A percentile compares a stretch with the other conserved stretches of the same genome.
phyloP scores from a whole-genome alignment of 2,888 invertebrate species.

The Meiosimyza decipiens region DNA sequence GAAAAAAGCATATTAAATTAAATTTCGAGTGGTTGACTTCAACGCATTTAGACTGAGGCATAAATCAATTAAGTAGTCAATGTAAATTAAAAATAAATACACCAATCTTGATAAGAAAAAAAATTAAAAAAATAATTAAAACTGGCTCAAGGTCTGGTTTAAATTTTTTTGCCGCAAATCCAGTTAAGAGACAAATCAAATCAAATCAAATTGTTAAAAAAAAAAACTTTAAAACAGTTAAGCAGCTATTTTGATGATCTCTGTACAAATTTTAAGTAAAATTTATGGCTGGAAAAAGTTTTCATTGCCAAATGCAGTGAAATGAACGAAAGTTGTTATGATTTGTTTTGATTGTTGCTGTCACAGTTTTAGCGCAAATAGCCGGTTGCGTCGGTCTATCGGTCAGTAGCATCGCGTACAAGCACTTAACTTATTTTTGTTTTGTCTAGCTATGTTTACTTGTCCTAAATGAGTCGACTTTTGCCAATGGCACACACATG shows the following conservation, averaged over 20 bases:
- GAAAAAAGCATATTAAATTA: neutral
- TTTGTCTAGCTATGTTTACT: too few species aligned
- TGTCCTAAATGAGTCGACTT: too few species aligned
- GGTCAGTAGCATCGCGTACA: slow-evolving; percentile 38
- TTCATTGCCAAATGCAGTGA: slow-evolving; percentile 10
- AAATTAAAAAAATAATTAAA: neutral
- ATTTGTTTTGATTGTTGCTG: slow-evolving; percentile 17
- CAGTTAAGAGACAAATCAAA: too few species aligned
- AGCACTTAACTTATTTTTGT: too few species aligned
- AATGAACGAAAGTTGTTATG: slow-evolving; percentile 27
- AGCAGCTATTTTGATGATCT: too few species aligned
- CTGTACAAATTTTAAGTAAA: neutral
- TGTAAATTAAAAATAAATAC: neutral
- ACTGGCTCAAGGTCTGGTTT: slow-evolving; percentile 34
- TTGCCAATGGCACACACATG: too few species aligned
- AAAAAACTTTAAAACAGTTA: too few species aligned
- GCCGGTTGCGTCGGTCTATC: slow-evolving; percentile 33
- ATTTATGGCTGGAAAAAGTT: slow-evolving; percentile 14
- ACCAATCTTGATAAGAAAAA: neutral
- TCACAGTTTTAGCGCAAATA: neutral
- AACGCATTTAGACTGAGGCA: neutral
- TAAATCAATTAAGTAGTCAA: slow-evolving; percentile 9
- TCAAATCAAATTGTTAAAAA: too few species aligned
- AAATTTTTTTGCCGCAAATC: neutral
- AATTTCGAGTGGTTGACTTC: neutral